These are phyloP conservation scores for Sturnira hondurensis DNA, from an alignment of 2,113 vertebrate species.

Conservation along the genomic window DNA sequence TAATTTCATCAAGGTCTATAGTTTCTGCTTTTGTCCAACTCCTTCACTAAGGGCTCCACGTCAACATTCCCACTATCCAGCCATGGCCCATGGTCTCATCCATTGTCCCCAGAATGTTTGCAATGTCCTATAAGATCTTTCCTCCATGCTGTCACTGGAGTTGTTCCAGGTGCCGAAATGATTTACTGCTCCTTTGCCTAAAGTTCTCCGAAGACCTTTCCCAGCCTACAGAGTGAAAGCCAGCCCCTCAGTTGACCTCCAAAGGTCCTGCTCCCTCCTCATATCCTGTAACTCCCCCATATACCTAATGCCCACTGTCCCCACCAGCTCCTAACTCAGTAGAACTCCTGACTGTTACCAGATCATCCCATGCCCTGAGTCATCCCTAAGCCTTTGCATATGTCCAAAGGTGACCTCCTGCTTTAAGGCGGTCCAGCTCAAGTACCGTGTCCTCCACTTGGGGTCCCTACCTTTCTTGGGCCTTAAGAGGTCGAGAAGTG, in stretches of 20 bases:
- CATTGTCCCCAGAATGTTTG: not conserved
- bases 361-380: not conserved
- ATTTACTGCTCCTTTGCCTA: not conserved
- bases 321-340: not conserved
- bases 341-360: not conserved
- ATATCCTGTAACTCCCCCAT: not conserved
- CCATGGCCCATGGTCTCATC: not conserved
- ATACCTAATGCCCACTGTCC: rapidly evolving
- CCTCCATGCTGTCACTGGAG: not conserved
- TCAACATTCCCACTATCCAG: too few species aligned
- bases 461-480: not conserved
- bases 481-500: not conserved
- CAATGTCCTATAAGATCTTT: not conserved
- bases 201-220: not conserved
- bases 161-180: not conserved
- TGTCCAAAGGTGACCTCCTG: not conserved
- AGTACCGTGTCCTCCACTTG: not conserved
- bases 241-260: not conserved
- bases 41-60: not conserved
- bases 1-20: not conserved
- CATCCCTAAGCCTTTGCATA: not conserved
- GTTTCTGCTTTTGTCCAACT: not conserved
- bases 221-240: not conserved
- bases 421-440: not conserved
- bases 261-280: too few species aligned